These are phyloP conservation scores for Cygnus atratus DNA, from an alignment of 2,113 vertebrate species.

Conservation along the genomic window DNA sequence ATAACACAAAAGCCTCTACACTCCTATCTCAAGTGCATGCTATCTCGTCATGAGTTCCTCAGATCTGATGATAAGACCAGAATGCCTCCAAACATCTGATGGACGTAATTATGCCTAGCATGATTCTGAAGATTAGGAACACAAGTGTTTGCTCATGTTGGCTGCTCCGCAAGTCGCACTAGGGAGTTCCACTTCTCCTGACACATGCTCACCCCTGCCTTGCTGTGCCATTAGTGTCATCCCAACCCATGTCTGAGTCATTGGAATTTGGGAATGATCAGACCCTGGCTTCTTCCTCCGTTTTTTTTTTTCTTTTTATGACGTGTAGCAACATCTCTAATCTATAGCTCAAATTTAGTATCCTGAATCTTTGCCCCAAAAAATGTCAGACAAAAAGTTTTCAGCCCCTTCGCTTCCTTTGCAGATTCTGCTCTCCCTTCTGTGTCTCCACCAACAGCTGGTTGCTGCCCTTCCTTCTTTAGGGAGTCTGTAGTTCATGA, in stretches of 20 bases:
- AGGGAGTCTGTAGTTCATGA: background rate
- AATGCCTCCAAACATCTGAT: background rate
- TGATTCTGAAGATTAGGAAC: background rate
- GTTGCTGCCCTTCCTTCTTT: background rate
- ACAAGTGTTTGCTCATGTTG: background rate
- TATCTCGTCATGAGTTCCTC: background rate
- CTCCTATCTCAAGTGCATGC: background rate
- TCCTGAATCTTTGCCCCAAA: slow-evolving; percentile 37
- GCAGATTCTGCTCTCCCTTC: background rate
- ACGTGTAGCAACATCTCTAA: slow-evolving; percentile 46
- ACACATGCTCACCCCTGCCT: slow-evolving; percentile 10
- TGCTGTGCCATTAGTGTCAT: slow-evolving; percentile 18
- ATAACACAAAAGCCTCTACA: background rate
- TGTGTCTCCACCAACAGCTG: background rate
- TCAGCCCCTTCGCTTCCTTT: slow-evolving; percentile 23
- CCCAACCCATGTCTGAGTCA: slow-evolving; percentile 54
- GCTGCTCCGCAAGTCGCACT: background rate
- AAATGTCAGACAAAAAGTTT: slow-evolving; percentile 41
- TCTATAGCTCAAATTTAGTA: slow-evolving; percentile 62
- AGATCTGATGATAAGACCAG: background rate
- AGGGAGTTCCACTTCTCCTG: background rate
- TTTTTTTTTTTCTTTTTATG: background rate
- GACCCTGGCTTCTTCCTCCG: slow-evolving; percentile 40
- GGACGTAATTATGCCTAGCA: background rate
- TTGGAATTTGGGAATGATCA: slow-evolving; percentile 46